Base-by-base conservation (phyloP, 1,140 invertebrate species). In the Hycleus cichorii region DNA sequence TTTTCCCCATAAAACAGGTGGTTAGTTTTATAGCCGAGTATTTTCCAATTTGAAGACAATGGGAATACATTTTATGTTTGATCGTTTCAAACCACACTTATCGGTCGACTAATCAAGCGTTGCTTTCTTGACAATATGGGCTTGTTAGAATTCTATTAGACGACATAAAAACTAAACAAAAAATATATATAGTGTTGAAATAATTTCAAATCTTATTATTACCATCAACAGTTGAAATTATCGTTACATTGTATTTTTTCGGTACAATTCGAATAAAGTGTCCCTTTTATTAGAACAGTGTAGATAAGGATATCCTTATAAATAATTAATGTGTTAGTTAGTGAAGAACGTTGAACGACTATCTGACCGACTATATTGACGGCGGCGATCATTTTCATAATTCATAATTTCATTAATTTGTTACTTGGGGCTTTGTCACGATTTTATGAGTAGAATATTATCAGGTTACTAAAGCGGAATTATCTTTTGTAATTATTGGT, bases 341-440 rank as follows among this genome's bases (percentile, higher is more conserved):
- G 44, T 24, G 11, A 39, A 26, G n/a, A 8, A 55, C 52, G 32
- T 11, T 24, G 10, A 63, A 18, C 48, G 57, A 51, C 38, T 39
- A 49, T 38, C 49, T 62, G 67, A 61, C 32, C 62, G 56, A 63
- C 57, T 69, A 62, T 63, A 65, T 65, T 65, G 67, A 67, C 62
- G 65, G 64, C 68, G 66, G 68, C 69, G 66, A 70, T 72, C 67
- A 72, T 74, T 74, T 74, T 74, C 72, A 74, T 74, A 72, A 74
- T 74, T 74, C 70, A 70, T 74, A 74, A 74, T 74, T 74, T 72
- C 72, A 74, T 72, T 74, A 74, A 74, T 74, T 74, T 72, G 71
- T 74, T 71, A 74, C 72, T 74, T 56, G 64, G 52, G 71, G 72
- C 72, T 72, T 72, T 72, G 72, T 74, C 71, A 74, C 72, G 72